Evolutionary conservation across 2,113 vertebrate genomes (phyloP).

Genomic region (Grammomys surdaster): DNA sequence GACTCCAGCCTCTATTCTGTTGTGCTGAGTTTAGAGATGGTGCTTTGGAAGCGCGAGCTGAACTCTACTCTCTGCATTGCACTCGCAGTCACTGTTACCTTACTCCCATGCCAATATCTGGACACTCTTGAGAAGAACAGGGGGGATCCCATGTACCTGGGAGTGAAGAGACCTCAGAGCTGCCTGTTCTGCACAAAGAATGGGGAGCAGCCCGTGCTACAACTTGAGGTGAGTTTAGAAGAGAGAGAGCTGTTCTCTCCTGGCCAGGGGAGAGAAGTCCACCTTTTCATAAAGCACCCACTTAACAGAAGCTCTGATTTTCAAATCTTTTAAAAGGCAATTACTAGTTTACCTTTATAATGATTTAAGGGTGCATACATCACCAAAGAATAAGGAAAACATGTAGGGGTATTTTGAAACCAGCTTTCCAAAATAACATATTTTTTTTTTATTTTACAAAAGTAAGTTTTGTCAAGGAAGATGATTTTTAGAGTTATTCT

Average conservation of each 20-base stretch:
- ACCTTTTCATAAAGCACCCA: background rate
- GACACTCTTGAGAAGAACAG: slow-evolving; percentile 43
- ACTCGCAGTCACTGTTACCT: slow-evolving; percentile 23
- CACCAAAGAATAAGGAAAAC: background rate
- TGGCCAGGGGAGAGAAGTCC: background rate
- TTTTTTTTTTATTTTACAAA: slow-evolving; percentile 30
- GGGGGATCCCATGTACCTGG: slow-evolving; percentile 60
- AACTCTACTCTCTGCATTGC: background rate
- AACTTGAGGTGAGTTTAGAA: background rate
- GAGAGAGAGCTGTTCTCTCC: background rate
- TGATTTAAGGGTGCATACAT: background rate
- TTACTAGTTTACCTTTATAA: background rate
- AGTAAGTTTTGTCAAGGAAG: background rate
- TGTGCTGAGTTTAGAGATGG: background rate
- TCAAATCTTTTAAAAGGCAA: background rate
- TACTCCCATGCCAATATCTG: slow-evolving; percentile 18
- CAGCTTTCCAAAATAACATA: background rate
- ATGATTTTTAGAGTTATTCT: background rate
- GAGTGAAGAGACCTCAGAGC: background rate
- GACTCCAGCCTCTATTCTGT: background rate
- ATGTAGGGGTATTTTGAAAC: background rate
- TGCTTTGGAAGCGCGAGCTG: background rate
- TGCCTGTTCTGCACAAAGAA: slow-evolving; percentile 29
- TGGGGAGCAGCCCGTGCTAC: background rate
- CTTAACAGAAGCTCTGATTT: background rate